Evolutionary conservation across 2,113 vertebrate genomes (phyloP), one percentile per base, ranked within the genome.

Genomic region (Rhea americana): DNA sequence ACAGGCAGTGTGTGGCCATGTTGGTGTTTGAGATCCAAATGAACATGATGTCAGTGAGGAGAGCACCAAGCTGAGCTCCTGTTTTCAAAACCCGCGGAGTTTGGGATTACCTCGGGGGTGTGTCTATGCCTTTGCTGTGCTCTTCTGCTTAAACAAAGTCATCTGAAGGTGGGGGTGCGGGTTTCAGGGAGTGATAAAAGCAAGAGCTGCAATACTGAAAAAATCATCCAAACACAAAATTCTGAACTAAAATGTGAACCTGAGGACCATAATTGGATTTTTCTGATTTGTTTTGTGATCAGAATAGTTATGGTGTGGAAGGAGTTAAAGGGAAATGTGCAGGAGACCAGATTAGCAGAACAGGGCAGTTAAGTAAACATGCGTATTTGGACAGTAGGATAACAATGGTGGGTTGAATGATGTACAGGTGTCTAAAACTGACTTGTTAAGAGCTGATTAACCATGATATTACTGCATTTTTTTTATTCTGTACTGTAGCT

Each of bases 111-210:
- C 61, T 18, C 58, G 51, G 58, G 71, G 63, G 50, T 67, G 74
- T 85, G 93, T 41, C 72, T 63, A 1, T 66, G 85, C 47, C 75
- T 87, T 76, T 74, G 67, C 87, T 1, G 8, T 45, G 65, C 41
- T 94, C 22, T 81, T 75, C 48, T 87, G 32, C 0, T 0, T 81
- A 50, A 86, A 91, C n/a, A 26, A 41, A 66, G 47, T 56, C 26
- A 2, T 39, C 16, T 47, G 56, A 9, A 9, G 21, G 26, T 55
- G 45, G 28, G 45, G 87, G 32, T 94, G 91, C 89, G 35, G 39
- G 59, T 93, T 72, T 86, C 93, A 91, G 88, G 62, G 88, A 11
- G 8, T 62, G 37, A 63, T 73, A 67, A 67, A 73, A 92, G 22
- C 56, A 58, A 56, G 35, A 32, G 8, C 20, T 48, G 19, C 80